A percentile compares a stretch with the other conserved stretches of the same genome.
These are phyloP conservation scores for Litocranius walleri DNA, from an alignment of 2,113 vertebrate species.

Conservation along the genomic window DNA sequence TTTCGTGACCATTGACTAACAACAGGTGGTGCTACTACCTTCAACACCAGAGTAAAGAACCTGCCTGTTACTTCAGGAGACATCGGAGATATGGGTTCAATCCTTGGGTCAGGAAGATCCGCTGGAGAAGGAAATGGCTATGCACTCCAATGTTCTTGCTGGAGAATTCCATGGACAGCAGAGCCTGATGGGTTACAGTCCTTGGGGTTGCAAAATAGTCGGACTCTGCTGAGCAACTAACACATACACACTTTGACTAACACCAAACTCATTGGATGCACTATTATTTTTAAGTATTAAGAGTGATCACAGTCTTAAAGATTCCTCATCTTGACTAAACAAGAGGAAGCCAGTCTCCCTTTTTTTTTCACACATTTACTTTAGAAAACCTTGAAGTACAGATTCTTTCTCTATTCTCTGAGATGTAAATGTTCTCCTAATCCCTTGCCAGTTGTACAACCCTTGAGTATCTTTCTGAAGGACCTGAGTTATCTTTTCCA, in stretches of 20 bases:
- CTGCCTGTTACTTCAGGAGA: not conserved
- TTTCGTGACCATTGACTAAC: not conserved
- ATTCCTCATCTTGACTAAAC: not conserved
- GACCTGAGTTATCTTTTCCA: not conserved
- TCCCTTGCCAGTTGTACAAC: not conserved
- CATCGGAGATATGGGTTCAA: accelerated
- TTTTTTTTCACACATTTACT: not conserved
- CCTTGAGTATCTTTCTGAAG: not conserved
- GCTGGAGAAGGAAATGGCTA: not conserved
- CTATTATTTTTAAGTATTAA: not conserved
- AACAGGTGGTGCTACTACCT: not conserved
- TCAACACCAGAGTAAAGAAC: not conserved
- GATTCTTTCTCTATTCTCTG: not conserved
- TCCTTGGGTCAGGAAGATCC: not conserved
- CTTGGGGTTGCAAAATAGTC: accelerated
- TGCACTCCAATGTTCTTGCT: not conserved
- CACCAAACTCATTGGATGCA: not conserved
- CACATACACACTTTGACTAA: not conserved
- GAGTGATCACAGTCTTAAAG: not conserved
- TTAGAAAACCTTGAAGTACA: not conserved
- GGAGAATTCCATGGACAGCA: not conserved
- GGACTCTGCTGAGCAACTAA: not conserved
- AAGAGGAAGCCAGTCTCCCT: not conserved
- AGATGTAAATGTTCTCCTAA: not conserved
- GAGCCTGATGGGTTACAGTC: not conserved